These are phyloP conservation scores for Neoarius graeffei DNA, from an alignment of 2,113 vertebrate species.

Conservation along the genomic window DNA sequence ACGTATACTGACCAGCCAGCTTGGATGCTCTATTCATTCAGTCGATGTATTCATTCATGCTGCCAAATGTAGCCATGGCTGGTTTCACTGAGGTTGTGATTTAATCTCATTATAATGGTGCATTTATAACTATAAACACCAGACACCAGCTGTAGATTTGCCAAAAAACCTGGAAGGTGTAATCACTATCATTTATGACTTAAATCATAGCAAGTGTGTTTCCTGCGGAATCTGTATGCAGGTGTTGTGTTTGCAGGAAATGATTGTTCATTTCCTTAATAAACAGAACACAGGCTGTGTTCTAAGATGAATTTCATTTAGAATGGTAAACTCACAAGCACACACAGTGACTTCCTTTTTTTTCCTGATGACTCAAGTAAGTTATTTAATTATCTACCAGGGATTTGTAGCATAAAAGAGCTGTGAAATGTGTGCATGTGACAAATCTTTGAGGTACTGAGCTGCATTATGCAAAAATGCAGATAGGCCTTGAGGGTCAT, in stretches of 20 bases:
- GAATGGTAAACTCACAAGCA: conserved; percentile 16
- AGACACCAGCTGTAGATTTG: conserved; percentile 1
- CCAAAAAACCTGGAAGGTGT: not conserved
- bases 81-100: not conserved
- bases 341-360: conserved; percentile 18
- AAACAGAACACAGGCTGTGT: conserved; percentile 14
- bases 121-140: conserved; percentile 30
- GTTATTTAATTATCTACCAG: conserved; percentile 45
- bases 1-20: conserved; percentile 34
- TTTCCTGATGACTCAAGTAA: conserved; percentile 33
- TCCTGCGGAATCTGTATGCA: conserved; percentile 27
- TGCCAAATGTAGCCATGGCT: not conserved
- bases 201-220: conserved; percentile 1
- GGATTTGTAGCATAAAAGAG: not conserved
- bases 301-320: conserved; percentile 39
- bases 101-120: conserved; percentile 22
- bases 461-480: conserved; percentile 10
- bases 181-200: conserved; percentile 20
- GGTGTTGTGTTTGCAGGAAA: conserved; percentile 2
- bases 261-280: conserved; percentile 30
- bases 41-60: not conserved
- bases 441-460: conserved; percentile 6
- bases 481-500: conserved; percentile 4
- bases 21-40: not conserved
- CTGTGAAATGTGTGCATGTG: conserved; percentile 10